Evolutionary conservation across 2,113 vertebrate genomes (phyloP).

Genomic region (Piaya cayana): DNA sequence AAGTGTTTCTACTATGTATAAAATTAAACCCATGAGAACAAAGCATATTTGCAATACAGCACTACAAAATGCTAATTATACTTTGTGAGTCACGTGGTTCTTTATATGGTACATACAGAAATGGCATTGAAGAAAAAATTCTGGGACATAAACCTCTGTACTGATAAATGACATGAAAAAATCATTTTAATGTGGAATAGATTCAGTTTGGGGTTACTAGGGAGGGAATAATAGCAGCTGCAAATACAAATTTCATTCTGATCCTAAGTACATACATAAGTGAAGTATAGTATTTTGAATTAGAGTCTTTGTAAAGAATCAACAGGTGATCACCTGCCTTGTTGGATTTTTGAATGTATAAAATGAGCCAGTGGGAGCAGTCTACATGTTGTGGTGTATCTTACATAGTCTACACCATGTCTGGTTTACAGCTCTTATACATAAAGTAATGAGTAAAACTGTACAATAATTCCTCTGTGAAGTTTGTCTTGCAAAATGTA

Average conservation of each 20-base stretch:
- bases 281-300: not conserved
- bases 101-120: not conserved
- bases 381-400: not conserved
- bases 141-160: not conserved
- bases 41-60: not conserved
- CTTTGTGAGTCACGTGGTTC: not conserved
- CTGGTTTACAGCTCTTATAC: not conserved
- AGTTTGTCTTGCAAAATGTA: not conserved
- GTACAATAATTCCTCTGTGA: not conserved
- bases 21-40: conserved; percentile 15
- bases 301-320: not conserved
- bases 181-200: not conserved
- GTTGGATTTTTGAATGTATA: not conserved
- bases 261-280: not conserved
- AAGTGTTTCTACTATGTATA: not conserved
- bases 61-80: not conserved
- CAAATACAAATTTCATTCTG: not conserved
- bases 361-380: not conserved
- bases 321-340: not conserved
- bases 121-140: not conserved
- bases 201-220: not conserved
- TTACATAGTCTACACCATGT: not conserved
- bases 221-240: not conserved
- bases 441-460: not conserved
- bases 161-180: not conserved